Base-by-base conservation (phyloP, 2,113 vertebrate species). In the Petaurus breviceps region DNA sequence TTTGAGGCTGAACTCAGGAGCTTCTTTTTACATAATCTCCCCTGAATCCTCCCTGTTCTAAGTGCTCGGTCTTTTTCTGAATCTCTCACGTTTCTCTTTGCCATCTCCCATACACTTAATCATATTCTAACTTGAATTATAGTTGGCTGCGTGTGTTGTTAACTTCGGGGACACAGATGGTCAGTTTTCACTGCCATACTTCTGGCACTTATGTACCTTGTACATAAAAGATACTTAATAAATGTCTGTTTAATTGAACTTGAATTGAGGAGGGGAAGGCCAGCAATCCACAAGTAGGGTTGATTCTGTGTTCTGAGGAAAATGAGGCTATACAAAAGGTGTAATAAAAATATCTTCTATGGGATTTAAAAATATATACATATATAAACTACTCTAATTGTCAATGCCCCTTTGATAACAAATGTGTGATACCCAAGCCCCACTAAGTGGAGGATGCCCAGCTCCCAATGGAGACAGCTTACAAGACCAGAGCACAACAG, bases 401-500 rank as follows among this genome's bases (percentile, higher is more conserved):
- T 47, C 97, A 97, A 97, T 96, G 95, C 97, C 97, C 96, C n/a
- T 94, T 94, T 49, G 77, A 94, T 96, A 97, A 49, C 92, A 92
- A 93, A 51, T 16, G n/a, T 90, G 61, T 95, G 90, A 50, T 96
- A 94, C 96, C 90, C 92, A 96, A 97, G 55, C 92, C 51, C 96
- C 97, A 93, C 37, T 95, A 96, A 51, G 10, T n/a, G 11, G 95
- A 98, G 98, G 98, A 98, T 97, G 98, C 98, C 99, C 99, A 99
- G 51, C 92, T 96, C 96, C 68, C 97, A 37, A 94, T 94, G 97
- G 96, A 96, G 95, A 97, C 68, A 84, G 22, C n/a, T 91, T 95
- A 91, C 92, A 97, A 95, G 97, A 96, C 93, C 55, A 92, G 89
- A 94, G 93, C 37, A 51, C 91, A 43, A 91, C 19, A 28, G 51